Evolutionary conservation across 2,888 invertebrate genomes (phyloP).

Genomic region (Pantelozetes paolii): DNA sequence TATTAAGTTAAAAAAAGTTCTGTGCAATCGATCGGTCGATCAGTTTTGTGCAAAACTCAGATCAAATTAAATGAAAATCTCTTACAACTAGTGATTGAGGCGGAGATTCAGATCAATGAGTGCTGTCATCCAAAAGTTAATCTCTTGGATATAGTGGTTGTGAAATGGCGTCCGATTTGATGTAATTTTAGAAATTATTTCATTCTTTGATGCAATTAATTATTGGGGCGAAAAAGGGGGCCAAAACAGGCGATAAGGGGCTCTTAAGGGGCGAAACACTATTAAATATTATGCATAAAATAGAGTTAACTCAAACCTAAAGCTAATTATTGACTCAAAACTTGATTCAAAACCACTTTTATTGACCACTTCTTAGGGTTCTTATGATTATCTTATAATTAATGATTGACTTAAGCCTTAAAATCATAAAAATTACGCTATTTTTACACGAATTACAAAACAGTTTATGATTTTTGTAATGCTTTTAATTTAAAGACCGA

Average conservation of each 20-base stretch:
- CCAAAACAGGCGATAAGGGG: too few species aligned
- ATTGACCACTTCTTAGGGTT: constrained; percentile 20
- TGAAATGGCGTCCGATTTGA: background rate
- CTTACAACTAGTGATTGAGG: background rate
- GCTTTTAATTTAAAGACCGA: too few species aligned
- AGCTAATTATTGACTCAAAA: constrained; percentile 9
- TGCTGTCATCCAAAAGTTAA: constrained; percentile 12
- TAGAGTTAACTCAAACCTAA: background rate
- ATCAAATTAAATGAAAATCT: too few species aligned
- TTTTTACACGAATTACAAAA: constrained; percentile 14
- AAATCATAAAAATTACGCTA: constrained; percentile 11
- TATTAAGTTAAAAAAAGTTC: background rate
- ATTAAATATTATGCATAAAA: constrained; percentile 23
- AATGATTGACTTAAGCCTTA: constrained; percentile 14
- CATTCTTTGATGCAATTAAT: background rate
- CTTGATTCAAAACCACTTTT: background rate
- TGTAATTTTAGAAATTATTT: constrained; percentile 32
- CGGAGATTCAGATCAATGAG: constrained; percentile 10
- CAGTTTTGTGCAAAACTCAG: too few species aligned
- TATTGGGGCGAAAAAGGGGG: too few species aligned
- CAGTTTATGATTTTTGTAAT: too few species aligned
- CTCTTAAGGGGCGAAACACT: too few species aligned
- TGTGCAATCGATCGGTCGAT: background rate
- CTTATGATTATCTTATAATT: constrained; percentile 12
- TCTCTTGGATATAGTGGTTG: background rate